A percentile compares a stretch with the other conserved stretches of the same genome.
Evolutionary conservation across 2,888 invertebrate species (phyloP).

Genomic region (Malacosoma neustria): DNA sequence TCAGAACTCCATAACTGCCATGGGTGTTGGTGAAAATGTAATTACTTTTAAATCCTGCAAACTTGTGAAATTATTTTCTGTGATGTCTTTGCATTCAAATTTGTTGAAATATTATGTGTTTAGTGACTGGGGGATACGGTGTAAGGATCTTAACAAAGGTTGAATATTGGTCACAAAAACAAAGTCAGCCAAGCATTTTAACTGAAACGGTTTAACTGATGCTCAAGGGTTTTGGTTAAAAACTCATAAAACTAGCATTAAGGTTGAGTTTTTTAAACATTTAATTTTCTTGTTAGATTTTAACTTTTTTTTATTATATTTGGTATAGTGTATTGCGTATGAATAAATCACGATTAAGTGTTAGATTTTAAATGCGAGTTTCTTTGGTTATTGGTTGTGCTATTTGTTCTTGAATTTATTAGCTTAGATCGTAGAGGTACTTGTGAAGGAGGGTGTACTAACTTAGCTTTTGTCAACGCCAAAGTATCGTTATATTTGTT

Average conservation of each 20-base stretch:
- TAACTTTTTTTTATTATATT: slow-evolving; percentile 51
- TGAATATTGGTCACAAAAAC: slow-evolving; percentile 12
- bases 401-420: slow-evolving; percentile 36
- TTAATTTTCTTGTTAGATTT: slow-evolving; percentile 36
- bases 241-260: neutral
- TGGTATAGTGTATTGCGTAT: slow-evolving; percentile 55
- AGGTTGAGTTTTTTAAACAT: slow-evolving; percentile 22
- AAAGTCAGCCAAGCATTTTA: slow-evolving; percentile 8
- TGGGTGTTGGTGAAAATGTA: no score
- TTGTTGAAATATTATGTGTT: slow-evolving; percentile 33
- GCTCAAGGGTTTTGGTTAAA: neutral
- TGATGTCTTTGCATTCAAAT: slow-evolving; percentile 11
- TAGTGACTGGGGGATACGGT: slow-evolving; percentile 63
- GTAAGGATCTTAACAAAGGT: slow-evolving; percentile 33
- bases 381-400: slow-evolving; percentile 68
- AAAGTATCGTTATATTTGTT: slow-evolving; percentile 19
- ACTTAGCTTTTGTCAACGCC: slow-evolving; percentile 23
- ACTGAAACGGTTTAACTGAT: neutral
- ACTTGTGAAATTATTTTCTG: no score
- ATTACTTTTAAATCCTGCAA: no score
- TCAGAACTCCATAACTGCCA: no score
- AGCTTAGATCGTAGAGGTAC: slow-evolving; percentile 7
- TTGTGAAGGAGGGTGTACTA: slow-evolving; percentile 55
- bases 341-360: slow-evolving; percentile 64
- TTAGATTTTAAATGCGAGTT: slow-evolving; percentile 62